Evolutionary conservation across 1,140 invertebrate genomes (phyloP).

Genomic region (Physella acuta): DNA sequence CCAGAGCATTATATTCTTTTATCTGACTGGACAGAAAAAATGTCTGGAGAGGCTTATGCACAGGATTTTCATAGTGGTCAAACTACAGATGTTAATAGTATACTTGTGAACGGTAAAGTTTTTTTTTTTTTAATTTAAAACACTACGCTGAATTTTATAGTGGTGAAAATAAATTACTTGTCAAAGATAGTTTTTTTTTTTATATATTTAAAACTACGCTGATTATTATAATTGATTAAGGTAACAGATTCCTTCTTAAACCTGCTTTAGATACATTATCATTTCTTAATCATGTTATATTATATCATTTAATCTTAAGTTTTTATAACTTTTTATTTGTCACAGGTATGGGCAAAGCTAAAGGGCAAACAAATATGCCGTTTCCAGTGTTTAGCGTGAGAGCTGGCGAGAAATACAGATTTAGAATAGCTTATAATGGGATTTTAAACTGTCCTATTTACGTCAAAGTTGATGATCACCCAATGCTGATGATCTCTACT

Average conservation of each 20-base stretch:
- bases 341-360: not conserved
- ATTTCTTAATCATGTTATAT: no score
- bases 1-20: slow-evolving; percentile 37
- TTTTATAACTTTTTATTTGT: not conserved
- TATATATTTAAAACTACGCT: no score
- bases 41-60: slow-evolving; percentile 30
- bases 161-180: no score
- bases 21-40: slow-evolving; percentile 36
- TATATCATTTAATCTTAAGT: no score
- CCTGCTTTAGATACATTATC: no score
- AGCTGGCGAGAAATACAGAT: slow-evolving; percentile 68
- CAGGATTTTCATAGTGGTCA: slow-evolving; percentile 29
- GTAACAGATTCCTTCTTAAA: no score
- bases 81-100: slow-evolving; percentile 37
- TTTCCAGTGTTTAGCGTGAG: slow-evolving; percentile 28
- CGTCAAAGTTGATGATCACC: slow-evolving; percentile 39
- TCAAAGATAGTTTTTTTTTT: no score
- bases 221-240: no score
- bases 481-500: slow-evolving; percentile 35
- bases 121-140: no score
- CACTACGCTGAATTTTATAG: no score
- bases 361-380: slow-evolving; percentile 18
- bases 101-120: slow-evolving; percentile 54
- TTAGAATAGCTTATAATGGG: slow-evolving; percentile 85
- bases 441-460: slow-evolving; percentile 73